Conservation (phyloP, 2,888 invertebrate genomes). For the Linnaemya vulpina region DNA sequence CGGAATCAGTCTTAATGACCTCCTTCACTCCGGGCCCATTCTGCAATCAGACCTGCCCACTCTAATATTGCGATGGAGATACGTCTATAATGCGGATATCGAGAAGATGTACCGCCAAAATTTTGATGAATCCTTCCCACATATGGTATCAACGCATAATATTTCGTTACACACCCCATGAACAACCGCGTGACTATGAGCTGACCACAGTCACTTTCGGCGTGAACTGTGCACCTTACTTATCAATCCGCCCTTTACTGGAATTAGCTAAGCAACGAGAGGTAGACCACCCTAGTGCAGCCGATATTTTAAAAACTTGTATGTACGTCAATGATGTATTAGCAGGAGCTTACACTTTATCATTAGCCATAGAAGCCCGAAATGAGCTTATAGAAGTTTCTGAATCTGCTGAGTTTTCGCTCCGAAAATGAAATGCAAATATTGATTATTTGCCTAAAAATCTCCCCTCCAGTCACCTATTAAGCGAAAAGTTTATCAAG, state of each 20-base stretch:
- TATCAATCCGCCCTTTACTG: not conserved
- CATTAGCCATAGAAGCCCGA: no score
- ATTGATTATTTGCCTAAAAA: no score
- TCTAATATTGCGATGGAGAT: slow-evolving; percentile 6
- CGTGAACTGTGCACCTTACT: no score
- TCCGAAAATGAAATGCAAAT: no score
- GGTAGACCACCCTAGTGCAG: not conserved
- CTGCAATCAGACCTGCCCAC: not conserved
- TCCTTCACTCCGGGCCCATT: not conserved
- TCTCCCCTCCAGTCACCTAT: no score
- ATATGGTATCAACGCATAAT: not conserved
- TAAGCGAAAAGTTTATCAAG: no score
- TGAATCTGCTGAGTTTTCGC: no score
- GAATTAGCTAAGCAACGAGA: no score
- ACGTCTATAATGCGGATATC: slow-evolving; percentile 19
- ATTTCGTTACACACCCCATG: not conserved
- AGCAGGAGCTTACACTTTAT: no score
- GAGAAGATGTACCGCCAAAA: slow-evolving; percentile 15
- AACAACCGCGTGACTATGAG: not conserved
- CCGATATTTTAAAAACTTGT: not conserved
- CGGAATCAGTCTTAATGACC: not conserved
- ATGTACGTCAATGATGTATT: no score
- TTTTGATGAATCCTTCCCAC: not conserved
- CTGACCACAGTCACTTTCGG: not conserved
- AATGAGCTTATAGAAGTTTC: no score